Base-by-base conservation (phyloP, 2,797 vertebrate genomes). In the Acanthurus leucopareius region DNA sequence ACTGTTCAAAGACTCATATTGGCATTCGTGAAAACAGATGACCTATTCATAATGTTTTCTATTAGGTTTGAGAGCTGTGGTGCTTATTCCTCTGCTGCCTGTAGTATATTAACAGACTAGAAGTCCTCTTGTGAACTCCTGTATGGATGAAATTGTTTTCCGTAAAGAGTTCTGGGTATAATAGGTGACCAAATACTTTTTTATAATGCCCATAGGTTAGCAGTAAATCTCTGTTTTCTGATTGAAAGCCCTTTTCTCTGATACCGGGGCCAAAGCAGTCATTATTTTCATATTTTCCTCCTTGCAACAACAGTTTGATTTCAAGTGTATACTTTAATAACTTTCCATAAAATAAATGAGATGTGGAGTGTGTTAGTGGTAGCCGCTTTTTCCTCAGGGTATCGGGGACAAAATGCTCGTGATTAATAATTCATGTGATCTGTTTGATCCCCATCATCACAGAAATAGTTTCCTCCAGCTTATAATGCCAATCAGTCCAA, bases 351-450 rank as follows among this genome's bases (percentile, higher is more conserved):
- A 95, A 93, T 91, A 94, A 95, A 94, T 92, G 90, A 93, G 89
- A 93, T 93, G 89, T 86, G 85, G 86, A 92, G 89, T 89, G 89
- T 87, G 91, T 93, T 92, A 84, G 92, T 90, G 80, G 75, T 82
- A 75, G 90, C 81, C 28, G 76, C 67, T 75, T 77, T 90, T 84
- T 89, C 92, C 87, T 86, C 74, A 0, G 85, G 93, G 91, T 87
- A 93, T 83, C 68, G 15, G 83, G 88, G 83, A 94, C 88, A 94
- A 94, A 94, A 90, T 83, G 86, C 88, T 86, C 45, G 19, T 70
- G 89, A 94, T 95, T 95, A 95, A 95, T 95, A 93, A 95, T 95
- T 94, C 90, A 94, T 93, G 86, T 89, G 82, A 92, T 94, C 87
- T 87, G 88, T 92, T 94, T 95, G 93, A 95, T 95, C 88, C 90